Evolutionary conservation across 1,140 invertebrate genomes (phyloP).

Genomic region (Monomorium pharaonis): DNA sequence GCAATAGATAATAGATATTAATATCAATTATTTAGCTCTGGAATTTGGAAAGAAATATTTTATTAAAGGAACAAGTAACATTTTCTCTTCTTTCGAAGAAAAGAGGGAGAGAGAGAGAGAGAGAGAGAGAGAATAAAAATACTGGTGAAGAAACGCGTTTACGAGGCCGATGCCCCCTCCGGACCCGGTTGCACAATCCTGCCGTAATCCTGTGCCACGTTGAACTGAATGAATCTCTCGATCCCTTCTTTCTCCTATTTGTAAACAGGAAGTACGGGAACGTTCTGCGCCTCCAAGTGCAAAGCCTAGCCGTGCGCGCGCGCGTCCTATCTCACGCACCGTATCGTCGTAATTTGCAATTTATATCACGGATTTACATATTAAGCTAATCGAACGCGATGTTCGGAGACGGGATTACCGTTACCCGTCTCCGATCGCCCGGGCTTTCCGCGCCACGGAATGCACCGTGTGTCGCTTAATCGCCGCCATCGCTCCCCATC

Average conservation of each 20-base stretch:
- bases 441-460: conserved; percentile 39
- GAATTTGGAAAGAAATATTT: background rate
- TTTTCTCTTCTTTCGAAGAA: background rate
- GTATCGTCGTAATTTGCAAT: conserved; percentile 52
- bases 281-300: background rate
- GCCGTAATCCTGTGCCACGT: conserved; percentile 14
- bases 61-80: background rate
- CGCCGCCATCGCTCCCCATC: background rate
- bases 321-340: conserved; percentile 19
- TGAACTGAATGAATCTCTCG: conserved; percentile 20
- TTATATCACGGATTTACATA: conserved; percentile 66
- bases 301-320: conserved; percentile 8
- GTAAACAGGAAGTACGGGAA: conserved; percentile 50
- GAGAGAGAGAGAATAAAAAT: conserved; percentile 22
- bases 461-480: background rate
- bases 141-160: background rate
- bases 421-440: conserved; percentile 6
- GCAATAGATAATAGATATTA: background rate
- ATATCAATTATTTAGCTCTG: background rate
- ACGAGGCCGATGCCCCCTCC: background rate
- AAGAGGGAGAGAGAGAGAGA: too few relatives aligned
- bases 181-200: conserved; percentile 22
- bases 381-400: conserved; percentile 35
- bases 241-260: background rate
- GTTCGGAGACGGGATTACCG: conserved; percentile 48